These are phyloP conservation scores for Eupristina koningsbergeri DNA, from an alignment of 1,140 invertebrate genomes.

Conservation along the genomic window DNA sequence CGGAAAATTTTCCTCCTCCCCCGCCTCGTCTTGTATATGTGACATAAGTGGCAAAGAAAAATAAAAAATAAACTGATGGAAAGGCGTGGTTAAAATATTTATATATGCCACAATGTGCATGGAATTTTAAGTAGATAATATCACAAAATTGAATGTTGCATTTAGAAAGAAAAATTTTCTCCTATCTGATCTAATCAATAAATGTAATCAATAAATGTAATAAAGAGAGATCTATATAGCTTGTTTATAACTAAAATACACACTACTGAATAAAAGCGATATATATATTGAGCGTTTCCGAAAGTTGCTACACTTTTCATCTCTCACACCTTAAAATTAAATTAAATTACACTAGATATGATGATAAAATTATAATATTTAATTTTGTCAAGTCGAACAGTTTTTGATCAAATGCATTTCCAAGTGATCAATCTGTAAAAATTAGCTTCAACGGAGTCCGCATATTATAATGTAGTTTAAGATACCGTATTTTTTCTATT, in stretches of 20 bases:
- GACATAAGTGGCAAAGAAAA: background rate
- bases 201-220: background rate
- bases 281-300: no score
- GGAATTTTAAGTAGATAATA: slow-evolving; percentile 14
- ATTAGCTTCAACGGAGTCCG: no score
- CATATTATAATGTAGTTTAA: no score
- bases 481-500: no score
- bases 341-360: no score
- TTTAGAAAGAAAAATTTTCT: slow-evolving; percentile 7
- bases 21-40: background rate
- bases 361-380: no score
- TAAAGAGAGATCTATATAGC: background rate
- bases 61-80: slow-evolving; percentile 23
- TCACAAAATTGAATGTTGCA: slow-evolving; percentile 1
- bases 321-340: no score
- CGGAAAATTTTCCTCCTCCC: slow-evolving; percentile 28
- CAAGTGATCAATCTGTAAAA: no score
- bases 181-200: background rate
- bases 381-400: no score
- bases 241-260: background rate
- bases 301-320: no score
- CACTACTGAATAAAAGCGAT: background rate
- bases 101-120: background rate
- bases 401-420: no score
- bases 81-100: slow-evolving; percentile 19